phyloP scores from a whole-genome alignment of 1,140 invertebrate genomes.

The Rhynchophorus ferrugineus region DNA sequence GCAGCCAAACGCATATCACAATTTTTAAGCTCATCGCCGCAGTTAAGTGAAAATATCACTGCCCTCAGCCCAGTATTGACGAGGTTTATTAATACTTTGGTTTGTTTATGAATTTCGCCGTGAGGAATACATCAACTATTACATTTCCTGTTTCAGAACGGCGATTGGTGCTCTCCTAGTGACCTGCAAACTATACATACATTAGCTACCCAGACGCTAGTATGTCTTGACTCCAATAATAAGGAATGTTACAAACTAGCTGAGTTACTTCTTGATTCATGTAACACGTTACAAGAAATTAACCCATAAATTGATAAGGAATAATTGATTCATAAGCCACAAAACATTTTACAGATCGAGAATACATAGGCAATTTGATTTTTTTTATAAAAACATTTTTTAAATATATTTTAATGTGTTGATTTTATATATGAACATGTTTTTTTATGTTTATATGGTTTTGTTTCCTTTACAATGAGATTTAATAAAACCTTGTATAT shows the following conservation, averaged over 20 bases:
- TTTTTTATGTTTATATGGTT: no score
- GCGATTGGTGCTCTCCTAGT: constrained; percentile 35
- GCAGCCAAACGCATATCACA: constrained; percentile 64
- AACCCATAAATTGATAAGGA: constrained; percentile 2
- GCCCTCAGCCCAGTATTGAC: constrained; percentile 60
- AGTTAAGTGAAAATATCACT: constrained; percentile 55
- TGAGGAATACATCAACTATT: no score
- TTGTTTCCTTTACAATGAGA: no score
- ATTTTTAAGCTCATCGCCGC: constrained; percentile 50
- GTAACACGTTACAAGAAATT: constrained; percentile 28
- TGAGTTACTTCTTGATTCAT: constrained; percentile 33
- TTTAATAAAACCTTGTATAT: no score
- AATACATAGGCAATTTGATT: neutral
- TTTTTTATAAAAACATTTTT: neutral
- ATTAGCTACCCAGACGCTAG: constrained; percentile 27
- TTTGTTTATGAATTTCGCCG: constrained; percentile 42
- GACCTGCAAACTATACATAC: constrained; percentile 26
- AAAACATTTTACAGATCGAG: neutral
- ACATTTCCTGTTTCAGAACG: constrained; percentile 25
- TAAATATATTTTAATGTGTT: no score
- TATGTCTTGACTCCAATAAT: constrained; percentile 30
- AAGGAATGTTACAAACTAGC: constrained; percentile 29
- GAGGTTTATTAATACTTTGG: constrained; percentile 62
- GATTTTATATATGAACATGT: no score
- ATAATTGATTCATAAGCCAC: neutral